Evolutionary conservation across 2,888 invertebrate genomes (phyloP), one percentile per base, ranked within the genome.

Genomic region (Brachyopa scutellaris): DNA sequence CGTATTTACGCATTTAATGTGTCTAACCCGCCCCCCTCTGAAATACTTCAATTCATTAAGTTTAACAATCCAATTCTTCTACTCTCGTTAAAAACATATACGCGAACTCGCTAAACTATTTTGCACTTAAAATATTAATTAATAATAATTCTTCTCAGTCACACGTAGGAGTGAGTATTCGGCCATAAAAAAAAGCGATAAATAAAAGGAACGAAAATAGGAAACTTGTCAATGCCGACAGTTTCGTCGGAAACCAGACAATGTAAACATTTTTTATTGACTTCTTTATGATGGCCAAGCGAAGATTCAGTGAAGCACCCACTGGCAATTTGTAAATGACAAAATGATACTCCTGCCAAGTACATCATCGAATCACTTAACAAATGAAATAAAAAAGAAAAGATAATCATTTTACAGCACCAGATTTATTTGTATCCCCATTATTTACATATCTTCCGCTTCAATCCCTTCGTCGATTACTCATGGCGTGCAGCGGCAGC

Each of bases 301-400:
- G 36, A 49, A 57, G 59, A 45, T 40, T 33, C 31, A 36, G 36
- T 61, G 19, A 45, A 26, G 45, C 76, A 45, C 74, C 74, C 74
- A 76, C 66, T 36, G 26, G 49, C 70, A 77, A 72, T 82, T 77
- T 77, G 70, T 67, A 66, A 70, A 72, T 70, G 77, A 70, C 82
- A 82, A 77, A 72, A 55, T 55, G 77, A 77, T 77, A 64, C 33
- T 29, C 45, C 64, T 72, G 77, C 59, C 70, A 76, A 77, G 77
- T 77, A 61, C 77, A 72, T 70, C 72, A 73, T 73, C 64, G 47
- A 82, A 64, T 80, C 33, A 53, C 45, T 64, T 53, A 33, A 31
- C 19, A 67, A 61, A 31, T 29, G 31, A 26, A 67, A 31, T n/a
- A 59, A 51, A 21, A 29, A 55, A 36, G 64, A 51, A 31, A 42